phyloP scores from a whole-genome alignment of 2,113 vertebrate species.

The Brachyistius frenatus region DNA sequence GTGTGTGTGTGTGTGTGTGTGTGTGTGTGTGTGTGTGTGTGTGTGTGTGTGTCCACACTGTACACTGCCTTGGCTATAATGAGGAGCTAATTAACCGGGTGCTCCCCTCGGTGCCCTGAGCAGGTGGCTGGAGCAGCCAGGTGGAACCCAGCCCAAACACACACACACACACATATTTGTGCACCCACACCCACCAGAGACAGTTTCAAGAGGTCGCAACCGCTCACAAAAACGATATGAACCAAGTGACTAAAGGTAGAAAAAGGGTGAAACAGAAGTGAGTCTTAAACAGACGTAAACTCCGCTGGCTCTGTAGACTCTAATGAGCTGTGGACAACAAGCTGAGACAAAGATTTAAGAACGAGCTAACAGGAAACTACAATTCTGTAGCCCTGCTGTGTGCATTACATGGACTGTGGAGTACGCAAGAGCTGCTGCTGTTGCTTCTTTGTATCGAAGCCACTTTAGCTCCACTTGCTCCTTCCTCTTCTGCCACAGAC shows the following conservation, averaged over 20 bases:
- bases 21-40: slow-evolving; percentile 32
- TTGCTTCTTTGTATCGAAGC: slow-evolving; percentile 8
- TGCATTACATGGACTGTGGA: not conserved
- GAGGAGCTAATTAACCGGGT: slow-evolving; percentile 21
- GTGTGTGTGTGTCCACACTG: slow-evolving; percentile 43
- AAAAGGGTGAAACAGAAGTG: not conserved
- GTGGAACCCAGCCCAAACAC: slow-evolving; percentile 74
- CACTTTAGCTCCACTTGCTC: slow-evolving; percentile 4
- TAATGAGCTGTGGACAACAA: slow-evolving; percentile 57
- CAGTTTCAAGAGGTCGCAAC: slow-evolving; percentile 19
- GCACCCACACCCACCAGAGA: slow-evolving; percentile 20
- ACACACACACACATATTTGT: slow-evolving; percentile 31
- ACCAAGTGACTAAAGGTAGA: slow-evolving; percentile 19
- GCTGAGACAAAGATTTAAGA: slow-evolving; percentile 49
- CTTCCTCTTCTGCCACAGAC: slow-evolving; percentile 13
- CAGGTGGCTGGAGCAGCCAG: slow-evolving; percentile 79
- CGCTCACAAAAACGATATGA: slow-evolving; percentile 14
- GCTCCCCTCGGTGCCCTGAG: slow-evolving; percentile 73
- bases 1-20: slow-evolving; percentile 35
- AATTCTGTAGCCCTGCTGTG: slow-evolving; percentile 22
- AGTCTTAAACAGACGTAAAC: slow-evolving; percentile 43
- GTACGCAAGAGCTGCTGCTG: not conserved
- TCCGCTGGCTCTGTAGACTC: slow-evolving; percentile 8
- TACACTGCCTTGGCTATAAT: too few relatives aligned
- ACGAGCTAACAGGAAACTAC: slow-evolving; percentile 34